These are phyloP conservation scores for Phylloscopus trochilus DNA, from an alignment of 2,113 vertebrate species.

Conservation along the genomic window DNA sequence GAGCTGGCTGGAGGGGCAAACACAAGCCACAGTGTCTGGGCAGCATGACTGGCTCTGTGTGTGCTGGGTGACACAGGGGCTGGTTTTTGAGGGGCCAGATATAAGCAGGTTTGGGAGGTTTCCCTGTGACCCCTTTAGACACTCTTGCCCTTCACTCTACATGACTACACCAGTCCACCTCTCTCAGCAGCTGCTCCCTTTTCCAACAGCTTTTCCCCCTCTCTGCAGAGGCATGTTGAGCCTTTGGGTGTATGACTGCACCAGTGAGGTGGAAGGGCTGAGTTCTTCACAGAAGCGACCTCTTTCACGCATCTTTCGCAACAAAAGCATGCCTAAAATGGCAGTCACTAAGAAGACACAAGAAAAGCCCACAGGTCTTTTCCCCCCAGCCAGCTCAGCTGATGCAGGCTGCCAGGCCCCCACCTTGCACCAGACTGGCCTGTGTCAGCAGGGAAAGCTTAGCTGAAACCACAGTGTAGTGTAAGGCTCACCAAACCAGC, in stretches of 20 bases:
- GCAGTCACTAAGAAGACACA: not conserved
- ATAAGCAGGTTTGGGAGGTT: not conserved
- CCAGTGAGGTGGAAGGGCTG: not conserved
- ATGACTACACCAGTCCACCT: not conserved
- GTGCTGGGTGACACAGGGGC: not conserved
- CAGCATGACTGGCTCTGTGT: accelerated
- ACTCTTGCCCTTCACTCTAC: not conserved
- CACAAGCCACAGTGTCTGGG: accelerated
- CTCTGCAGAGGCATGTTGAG: not conserved
- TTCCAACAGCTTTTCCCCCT: not conserved
- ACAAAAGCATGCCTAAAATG: not conserved
- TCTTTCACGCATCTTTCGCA: not conserved
- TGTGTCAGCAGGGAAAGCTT: not conserved
- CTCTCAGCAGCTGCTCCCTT: not conserved
- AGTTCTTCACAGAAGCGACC: not conserved
- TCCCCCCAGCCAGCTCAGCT: not conserved
- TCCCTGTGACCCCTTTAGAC: not conserved
- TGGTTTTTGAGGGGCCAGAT: not conserved
- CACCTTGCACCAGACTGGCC: accelerated
- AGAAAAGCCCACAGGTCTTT: not conserved
- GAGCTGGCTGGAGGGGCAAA: not conserved
- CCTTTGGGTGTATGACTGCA: not conserved
- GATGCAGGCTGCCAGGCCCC: not conserved
- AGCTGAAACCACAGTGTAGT: accelerated
- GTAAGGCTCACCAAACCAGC: not conserved